Conservation (phyloP, 2,888 invertebrate species). For the Ochropleura plecta region DNA sequence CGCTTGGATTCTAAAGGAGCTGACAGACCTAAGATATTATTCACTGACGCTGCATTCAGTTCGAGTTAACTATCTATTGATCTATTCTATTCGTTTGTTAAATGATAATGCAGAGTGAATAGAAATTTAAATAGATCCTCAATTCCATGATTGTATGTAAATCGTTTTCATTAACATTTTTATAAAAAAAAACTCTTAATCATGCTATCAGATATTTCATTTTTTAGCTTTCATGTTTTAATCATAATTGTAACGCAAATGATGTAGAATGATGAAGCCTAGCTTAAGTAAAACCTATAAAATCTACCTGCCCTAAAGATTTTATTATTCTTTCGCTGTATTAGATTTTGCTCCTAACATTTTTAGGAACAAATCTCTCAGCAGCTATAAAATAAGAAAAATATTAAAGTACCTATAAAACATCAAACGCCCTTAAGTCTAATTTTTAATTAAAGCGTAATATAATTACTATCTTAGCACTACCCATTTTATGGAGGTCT, state of each 20-base stretch:
- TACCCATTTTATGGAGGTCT: conserved; percentile 42
- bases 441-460: conserved; percentile 56
- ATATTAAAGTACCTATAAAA: conserved; percentile 38
- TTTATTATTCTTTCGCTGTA: conserved; percentile 17
- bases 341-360: conserved; percentile 26
- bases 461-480: conserved; percentile 54
- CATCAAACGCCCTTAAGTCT: conserved; percentile 31
- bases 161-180: not conserved
- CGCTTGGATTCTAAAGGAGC: conserved; percentile 47
- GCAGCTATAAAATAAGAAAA: conserved; percentile 18
- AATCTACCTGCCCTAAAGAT: conserved; percentile 17
- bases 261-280: no score
- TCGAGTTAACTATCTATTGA: conserved; percentile 42
- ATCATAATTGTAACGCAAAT: conserved; percentile 3
- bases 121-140: conserved; percentile 18
- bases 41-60: conserved; percentile 48
- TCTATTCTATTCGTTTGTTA: conserved; percentile 38
- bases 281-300: conserved; percentile 31
- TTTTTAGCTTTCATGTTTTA: not conserved
- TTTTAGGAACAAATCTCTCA: conserved; percentile 21
- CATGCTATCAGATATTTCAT: not conserved
- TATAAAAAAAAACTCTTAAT: not conserved
- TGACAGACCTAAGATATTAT: conserved; percentile 54
- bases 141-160: not conserved
- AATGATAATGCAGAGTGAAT: conserved; percentile 3